Evolutionary conservation across 1,140 invertebrate genomes (phyloP), one percentile per base, ranked within the genome.

Genomic region (Drosophila nigromelanica): DNA sequence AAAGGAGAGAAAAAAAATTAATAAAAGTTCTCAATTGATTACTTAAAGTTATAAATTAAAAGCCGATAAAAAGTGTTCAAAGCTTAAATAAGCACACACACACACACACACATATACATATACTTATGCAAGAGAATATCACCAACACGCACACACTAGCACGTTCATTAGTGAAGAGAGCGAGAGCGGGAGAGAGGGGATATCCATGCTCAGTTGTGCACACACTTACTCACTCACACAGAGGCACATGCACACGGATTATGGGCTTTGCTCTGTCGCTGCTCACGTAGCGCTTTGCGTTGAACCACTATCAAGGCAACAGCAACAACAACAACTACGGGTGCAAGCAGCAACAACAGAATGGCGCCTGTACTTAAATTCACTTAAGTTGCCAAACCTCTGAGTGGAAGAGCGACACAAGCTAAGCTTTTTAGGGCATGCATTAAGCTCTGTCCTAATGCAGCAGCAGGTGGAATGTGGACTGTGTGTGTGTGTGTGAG

Each of bases 281-380:
- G 51, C 35, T 40, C 43, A 30, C 45, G 43, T 60, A 61, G 45
- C 56, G 42, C 59, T 67, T 35, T 42, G 61, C 21, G 24, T 5
- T 27, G 24, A 27, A 18, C 18, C 48, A 58, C 64, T 70, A 40
- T 51, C 64, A 52, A 51, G 27, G 15, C 7, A 61, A 18, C 45
- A 48, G 14, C 51, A 58, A 24, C 52, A 50, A 35, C 64, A 59
- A 42, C 40, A 37, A 27, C 30, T 18, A 15, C 30, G 10, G 12
- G 18, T 21, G 35, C 21, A 40, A 42, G 37, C 52, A 55, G 42
- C 18, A 73, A 61, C 24, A 56, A 61, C 66, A 69, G 47, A 64
- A 61, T 50, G 62, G 77, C 77, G 73, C 64, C 76, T 63, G 52
- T 58, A 77, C 77, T 79, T 56, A 79, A 71, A 79, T 79, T 75